These are phyloP conservation scores for Cryptocephalus moraei DNA, from an alignment of 2,888 invertebrate species.

Conservation along the genomic window DNA sequence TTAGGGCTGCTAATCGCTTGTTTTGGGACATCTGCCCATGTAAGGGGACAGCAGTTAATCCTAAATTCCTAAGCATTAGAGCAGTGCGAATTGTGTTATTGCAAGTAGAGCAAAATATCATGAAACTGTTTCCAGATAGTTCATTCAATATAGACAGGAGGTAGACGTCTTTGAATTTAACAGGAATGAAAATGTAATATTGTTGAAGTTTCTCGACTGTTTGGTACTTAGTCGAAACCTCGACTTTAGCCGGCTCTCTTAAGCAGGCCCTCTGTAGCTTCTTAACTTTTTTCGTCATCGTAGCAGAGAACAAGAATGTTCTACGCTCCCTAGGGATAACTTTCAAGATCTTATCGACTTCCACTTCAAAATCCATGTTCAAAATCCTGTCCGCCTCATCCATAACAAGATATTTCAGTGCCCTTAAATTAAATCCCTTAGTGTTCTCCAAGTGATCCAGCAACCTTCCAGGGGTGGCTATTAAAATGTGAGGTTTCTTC, in stretches of 20 bases:
- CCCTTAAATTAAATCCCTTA: conserved; percentile 76
- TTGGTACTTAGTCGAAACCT: conserved; percentile 93
- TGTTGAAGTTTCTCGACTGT: conserved; percentile 96
- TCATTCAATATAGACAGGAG: conserved; percentile 92
- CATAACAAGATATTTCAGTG: conserved; percentile 62
- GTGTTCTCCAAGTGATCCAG: conserved; percentile 97
- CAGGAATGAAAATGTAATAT: conserved; percentile 89
- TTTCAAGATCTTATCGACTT: conserved; percentile 90
- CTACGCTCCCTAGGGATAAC: conserved; percentile 83
- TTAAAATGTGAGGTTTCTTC: conserved; percentile 94
- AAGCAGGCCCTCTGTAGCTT: conserved; percentile 94
- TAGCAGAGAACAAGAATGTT: conserved; percentile 95
- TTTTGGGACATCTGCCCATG: conserved; percentile 99
- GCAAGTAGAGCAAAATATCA: conserved; percentile 96
- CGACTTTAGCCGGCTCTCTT: conserved; percentile 89
- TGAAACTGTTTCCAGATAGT: conserved; percentile 88
- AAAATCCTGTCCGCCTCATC: conserved; percentile 98
- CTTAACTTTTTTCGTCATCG: conserved; percentile 97
- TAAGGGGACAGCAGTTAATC: conserved; percentile 90
- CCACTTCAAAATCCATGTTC: conserved; percentile 98
- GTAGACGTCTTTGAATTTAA: conserved; percentile 96
- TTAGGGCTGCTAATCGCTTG: conserved; percentile 86
- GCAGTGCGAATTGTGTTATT: conserved; percentile 84
- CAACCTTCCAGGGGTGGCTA: conserved; percentile 92
- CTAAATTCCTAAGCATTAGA: conserved; percentile 78